Percentiles rank a stretch among this genome's conserved stretches.
phyloP scores from a whole-genome alignment of 2,797 vertebrate species.

The Trachops cirrhosus region DNA sequence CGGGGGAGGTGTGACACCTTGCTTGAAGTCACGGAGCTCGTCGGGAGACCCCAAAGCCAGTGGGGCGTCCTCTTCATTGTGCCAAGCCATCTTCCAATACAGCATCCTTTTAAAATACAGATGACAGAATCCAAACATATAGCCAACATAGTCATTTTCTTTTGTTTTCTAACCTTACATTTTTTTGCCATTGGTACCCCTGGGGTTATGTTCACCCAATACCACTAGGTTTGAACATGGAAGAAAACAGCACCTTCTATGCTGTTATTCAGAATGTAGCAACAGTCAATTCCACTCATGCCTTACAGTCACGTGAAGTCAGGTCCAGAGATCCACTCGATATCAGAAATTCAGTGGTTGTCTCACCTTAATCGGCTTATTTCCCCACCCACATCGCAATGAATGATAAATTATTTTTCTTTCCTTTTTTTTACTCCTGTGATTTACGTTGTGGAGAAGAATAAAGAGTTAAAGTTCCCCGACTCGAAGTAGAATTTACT shows the following conservation, averaged over 20 bases:
- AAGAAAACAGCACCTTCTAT: neutral
- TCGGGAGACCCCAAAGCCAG: neutral
- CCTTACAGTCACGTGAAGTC: neutral
- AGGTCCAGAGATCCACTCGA: neutral
- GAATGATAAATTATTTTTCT: neutral
- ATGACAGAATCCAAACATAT: neutral
- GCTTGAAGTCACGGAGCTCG: neutral
- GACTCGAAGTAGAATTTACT: constrained; percentile 51
- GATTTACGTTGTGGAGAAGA: constrained; percentile 22
- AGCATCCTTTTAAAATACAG: neutral
- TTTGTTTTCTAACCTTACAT: neutral
- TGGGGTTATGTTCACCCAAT: neutral
- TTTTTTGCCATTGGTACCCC: neutral
- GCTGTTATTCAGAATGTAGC: neutral
- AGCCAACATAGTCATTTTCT: neutral
- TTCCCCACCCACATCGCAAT: neutral
- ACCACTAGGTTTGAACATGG: neutral
- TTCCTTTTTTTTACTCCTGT: neutral
- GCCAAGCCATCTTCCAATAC: neutral
- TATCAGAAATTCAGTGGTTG: neutral
- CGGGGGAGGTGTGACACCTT: neutral
- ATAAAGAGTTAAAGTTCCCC: constrained; percentile 46
- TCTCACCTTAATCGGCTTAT: neutral
- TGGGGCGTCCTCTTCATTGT: neutral
- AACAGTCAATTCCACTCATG: neutral